Evolutionary conservation across 1,140 invertebrate genomes (phyloP), one percentile per base, ranked within the genome.

Genomic region (Mizuhopecten yessoensis): DNA sequence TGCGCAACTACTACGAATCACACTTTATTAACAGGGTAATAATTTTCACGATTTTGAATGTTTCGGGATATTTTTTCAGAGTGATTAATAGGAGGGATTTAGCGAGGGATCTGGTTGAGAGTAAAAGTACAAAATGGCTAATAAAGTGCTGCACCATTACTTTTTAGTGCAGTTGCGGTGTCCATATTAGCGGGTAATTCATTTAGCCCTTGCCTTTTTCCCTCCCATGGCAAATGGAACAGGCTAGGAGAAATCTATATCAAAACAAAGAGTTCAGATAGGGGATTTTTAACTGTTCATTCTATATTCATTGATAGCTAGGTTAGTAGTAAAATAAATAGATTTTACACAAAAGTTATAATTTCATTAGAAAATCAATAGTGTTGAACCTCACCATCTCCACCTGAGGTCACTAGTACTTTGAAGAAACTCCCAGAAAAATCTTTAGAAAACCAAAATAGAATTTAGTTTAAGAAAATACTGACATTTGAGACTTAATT

Each of bases 41-140:
- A 75, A 75, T 75, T 75, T 75, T 75, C 57, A 75, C n/a, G 57
- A 75, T 75, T 75, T 75, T n/a, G 5, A 29, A 29, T 29, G 57
- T 75, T 75, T 75, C 17, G 7, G 57, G 23, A 75, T 75, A 29
- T 75, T 75, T 75, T 75, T 75, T 75, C 57, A 29, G n/a, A 75
- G 57, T 75, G 57, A 75, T 75, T 75, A 75, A 75, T n/a, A 75
- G 57, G 57, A 75, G n/a, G 29, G 57, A 75, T 75, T 75, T 29
- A 29, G 57, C 57, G 20, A 75, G 57, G 57, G 57, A 75, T 75
- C 57, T 75, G 57, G 57, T 29, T 75, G 23, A 29, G 23, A 75
- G 57, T 75, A 75, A 75, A 75, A 75, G 57, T 75, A 75, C 57
- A 75, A 75, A 75, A 75, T 75, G 57, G 57, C 57, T 75, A 75